phyloP scores from a whole-genome alignment of 2,113 vertebrate species.

The Cathartes aura region DNA sequence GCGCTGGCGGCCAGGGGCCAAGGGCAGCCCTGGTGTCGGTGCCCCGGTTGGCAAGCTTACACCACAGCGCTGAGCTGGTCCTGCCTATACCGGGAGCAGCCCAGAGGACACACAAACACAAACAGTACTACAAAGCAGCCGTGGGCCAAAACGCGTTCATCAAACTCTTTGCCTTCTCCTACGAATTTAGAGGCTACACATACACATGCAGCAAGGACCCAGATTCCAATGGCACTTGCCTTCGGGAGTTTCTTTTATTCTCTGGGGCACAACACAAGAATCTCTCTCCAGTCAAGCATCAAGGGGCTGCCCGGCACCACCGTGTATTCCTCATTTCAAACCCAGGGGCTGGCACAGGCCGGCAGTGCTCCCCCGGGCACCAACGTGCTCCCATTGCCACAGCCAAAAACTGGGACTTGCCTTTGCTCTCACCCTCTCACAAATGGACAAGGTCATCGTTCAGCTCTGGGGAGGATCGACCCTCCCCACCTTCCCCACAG shows the following conservation, averaged over 20 bases:
- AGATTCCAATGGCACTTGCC: neutral
- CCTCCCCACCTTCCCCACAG: neutral
- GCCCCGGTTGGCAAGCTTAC: accelerated
- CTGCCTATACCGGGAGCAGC: neutral
- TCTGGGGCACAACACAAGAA: neutral
- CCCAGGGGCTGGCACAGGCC: neutral
- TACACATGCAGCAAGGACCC: neutral
- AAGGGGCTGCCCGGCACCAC: neutral
- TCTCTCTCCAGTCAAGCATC: neutral
- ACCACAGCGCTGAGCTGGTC: neutral
- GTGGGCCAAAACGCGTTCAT: neutral
- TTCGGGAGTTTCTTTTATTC: neutral
- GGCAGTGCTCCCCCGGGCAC: neutral
- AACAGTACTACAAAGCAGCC: neutral
- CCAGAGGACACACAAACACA: neutral
- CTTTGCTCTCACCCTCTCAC: neutral
- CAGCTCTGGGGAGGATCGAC: neutral
- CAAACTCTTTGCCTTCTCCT: neutral
- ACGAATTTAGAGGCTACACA: neutral
- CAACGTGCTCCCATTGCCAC: accelerated
- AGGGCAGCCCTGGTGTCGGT: neutral
- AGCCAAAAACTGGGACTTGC: neutral
- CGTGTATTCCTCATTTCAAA: neutral
- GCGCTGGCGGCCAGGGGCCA: accelerated
- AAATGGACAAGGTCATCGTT: neutral